Evolutionary conservation across 1,140 invertebrate genomes (phyloP).

Genomic region (Leptoteleia sp.): DNA sequence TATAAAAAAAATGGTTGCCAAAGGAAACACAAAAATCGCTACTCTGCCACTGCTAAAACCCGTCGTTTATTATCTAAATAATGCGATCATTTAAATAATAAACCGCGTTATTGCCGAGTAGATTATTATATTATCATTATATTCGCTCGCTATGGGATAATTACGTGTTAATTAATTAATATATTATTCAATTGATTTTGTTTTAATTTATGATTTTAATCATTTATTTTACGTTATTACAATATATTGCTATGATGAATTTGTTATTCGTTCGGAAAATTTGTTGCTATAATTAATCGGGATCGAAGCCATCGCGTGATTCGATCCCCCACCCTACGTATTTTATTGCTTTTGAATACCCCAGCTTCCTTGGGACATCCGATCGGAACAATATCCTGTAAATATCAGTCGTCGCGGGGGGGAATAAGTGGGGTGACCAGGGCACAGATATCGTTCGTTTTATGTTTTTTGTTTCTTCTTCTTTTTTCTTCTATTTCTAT

Average conservation of each 20-base stretch:
- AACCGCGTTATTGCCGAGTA: conserved; percentile 14
- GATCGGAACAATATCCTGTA: conserved; percentile 81
- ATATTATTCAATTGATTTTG: conserved; percentile 13
- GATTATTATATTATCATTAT: conserved; percentile 32
- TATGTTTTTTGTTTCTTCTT: conserved; percentile 12
- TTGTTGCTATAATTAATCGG: conserved; percentile 61
- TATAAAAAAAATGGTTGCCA: too few species aligned
- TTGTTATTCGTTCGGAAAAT: conserved; percentile 43
- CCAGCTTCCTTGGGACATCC: conserved; percentile 79
- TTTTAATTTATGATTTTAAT: too few species aligned
- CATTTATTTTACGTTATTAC: conserved; percentile 35
- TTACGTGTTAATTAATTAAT: conserved; percentile 17
- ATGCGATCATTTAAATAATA: conserved; percentile 16
- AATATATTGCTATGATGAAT: conserved; percentile 55
- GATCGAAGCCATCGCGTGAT: conserved; percentile 55
- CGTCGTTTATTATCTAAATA: conserved; percentile 7
- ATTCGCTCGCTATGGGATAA: conserved; percentile 29
- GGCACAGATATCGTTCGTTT: conserved; percentile 9
- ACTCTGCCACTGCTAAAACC: conserved; percentile 6
- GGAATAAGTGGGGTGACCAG: conserved; percentile 27
- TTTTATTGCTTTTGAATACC: conserved; percentile 80
- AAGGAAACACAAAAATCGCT: neutral
- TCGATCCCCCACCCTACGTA: conserved; percentile 62
- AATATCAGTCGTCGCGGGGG: conserved; percentile 77
- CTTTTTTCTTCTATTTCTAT: neutral